Conservation (phyloP, 2,113 vertebrate genomes). For the Pelecanus crispus region DNA sequence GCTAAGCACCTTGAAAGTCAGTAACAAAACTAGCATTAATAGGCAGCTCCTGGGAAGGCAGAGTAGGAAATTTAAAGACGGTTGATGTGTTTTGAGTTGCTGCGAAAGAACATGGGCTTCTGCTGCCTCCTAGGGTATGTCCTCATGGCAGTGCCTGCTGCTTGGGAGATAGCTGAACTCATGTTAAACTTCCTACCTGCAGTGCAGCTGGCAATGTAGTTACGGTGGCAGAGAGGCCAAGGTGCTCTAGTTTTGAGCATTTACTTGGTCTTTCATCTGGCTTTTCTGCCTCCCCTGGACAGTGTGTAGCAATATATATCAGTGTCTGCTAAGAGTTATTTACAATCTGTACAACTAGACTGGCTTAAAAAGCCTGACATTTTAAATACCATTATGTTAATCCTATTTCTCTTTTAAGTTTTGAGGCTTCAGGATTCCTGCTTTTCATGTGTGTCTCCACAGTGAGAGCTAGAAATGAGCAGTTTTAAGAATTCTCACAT, state of each 20-base stretch:
- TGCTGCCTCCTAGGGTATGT: slow-evolving; percentile 57
- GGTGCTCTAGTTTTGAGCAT: not conserved
- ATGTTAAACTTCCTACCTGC: not conserved
- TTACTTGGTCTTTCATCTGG: not conserved
- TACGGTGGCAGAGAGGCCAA: not conserved
- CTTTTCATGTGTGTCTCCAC: not conserved
- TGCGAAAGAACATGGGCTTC: not conserved
- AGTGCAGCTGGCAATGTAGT: not conserved
- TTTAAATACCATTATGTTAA: not conserved
- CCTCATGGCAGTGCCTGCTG: not conserved
- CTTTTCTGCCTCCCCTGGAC: not conserved
- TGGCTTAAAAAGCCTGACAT: not conserved
- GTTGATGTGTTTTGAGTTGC: not conserved
- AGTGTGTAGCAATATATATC: not conserved
- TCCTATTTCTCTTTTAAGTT: not conserved
- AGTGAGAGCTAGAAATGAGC: not conserved
- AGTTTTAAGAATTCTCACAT: not conserved
- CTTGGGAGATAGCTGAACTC: not conserved
- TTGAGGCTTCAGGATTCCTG: not conserved
- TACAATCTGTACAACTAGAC: not conserved
- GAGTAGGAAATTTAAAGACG: not conserved
- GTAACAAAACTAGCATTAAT: not conserved
- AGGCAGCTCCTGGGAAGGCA: not conserved
- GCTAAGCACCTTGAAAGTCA: not conserved
- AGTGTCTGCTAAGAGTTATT: not conserved